Evolutionary conservation across 1,140 invertebrate genomes (phyloP).

Genomic region (Scaptomyza pallida): DNA sequence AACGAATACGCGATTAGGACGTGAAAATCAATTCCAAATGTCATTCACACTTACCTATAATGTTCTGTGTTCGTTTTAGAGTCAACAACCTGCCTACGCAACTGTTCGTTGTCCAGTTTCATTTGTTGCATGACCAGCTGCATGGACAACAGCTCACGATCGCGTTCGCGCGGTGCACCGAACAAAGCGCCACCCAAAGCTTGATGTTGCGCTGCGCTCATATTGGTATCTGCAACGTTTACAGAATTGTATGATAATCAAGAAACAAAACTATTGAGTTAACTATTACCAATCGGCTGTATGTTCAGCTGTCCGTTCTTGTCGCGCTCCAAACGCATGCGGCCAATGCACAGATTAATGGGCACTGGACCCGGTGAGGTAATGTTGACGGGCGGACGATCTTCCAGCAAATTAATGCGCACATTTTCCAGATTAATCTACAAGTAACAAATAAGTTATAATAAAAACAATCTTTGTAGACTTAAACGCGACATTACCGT

Average conservation of each 20-base stretch:
- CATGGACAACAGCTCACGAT: slow-evolving; percentile 85
- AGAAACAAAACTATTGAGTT: background rate
- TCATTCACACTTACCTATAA: slow-evolving; percentile 84
- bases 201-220: slow-evolving; percentile 54
- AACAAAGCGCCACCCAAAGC: slow-evolving; percentile 51
- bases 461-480: background rate
- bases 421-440: slow-evolving; percentile 89
- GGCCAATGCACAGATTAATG: slow-evolving; percentile 90
- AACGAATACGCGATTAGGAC: background rate
- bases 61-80: slow-evolving; percentile 88
- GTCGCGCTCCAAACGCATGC: slow-evolving; percentile 88
- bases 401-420: slow-evolving; percentile 89
- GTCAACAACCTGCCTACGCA: slow-evolving; percentile 86
- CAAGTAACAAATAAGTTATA: slow-evolving; percentile 30
- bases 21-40: background rate
- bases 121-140: slow-evolving; percentile 85
- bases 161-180: slow-evolving; percentile 76
- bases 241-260: background rate
- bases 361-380: slow-evolving; percentile 92
- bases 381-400: slow-evolving; percentile 91
- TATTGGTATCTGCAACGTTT: slow-evolving; percentile 52
- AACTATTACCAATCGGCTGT: slow-evolving; percentile 85
- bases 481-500: slow-evolving; percentile 85
- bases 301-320: slow-evolving; percentile 90
- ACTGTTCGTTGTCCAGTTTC: slow-evolving; percentile 87